Evolutionary conservation across 2,888 invertebrate species (phyloP).

Genomic region (Micoletzkya japonica): DNA sequence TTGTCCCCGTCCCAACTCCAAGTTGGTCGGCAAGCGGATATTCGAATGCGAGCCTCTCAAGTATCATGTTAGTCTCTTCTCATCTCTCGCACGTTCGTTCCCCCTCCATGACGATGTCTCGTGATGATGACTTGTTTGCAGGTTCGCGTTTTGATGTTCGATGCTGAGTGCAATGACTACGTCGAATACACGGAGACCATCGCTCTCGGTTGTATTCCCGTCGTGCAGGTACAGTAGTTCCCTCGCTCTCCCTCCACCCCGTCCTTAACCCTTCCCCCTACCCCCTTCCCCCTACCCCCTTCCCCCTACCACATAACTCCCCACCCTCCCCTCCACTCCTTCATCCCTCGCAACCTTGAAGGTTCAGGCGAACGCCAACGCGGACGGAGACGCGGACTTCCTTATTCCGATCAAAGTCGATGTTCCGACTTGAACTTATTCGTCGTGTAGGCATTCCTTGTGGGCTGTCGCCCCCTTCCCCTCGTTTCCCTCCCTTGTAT

Average conservation of each 20-base stretch:
- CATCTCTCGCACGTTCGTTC: no score
- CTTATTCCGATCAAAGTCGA: constrained; percentile 56
- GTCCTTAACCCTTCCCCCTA: not conserved
- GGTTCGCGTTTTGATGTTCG: constrained; percentile 60
- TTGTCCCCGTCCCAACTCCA: constrained; percentile 55
- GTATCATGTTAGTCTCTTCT: constrained; percentile 45
- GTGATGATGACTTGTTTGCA: not conserved
- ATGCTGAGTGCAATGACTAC: constrained; percentile 55
- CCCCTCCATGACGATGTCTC: no score
- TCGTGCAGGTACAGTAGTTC: constrained; percentile 52
- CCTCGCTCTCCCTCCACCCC: not conserved
- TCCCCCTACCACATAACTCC: not conserved
- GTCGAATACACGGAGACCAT: constrained; percentile 58
- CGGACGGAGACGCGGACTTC: constrained; percentile 56
- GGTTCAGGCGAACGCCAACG: constrained; percentile 59
- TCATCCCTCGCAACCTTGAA: constrained; percentile 32
- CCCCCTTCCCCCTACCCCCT: not conserved
- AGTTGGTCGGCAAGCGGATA: constrained; percentile 57
- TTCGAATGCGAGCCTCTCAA: constrained; percentile 62
- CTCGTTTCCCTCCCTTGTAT: not conserved
- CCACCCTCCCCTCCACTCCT: not conserved
- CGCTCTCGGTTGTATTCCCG: constrained; percentile 60
- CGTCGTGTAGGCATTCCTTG: not conserved
- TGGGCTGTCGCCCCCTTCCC: not conserved
- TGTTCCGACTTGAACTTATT: constrained; percentile 39